These are phyloP conservation scores for Pipistrellus pipistrellus DNA, from an alignment of 2,797 vertebrate species.

Conservation along the genomic window DNA sequence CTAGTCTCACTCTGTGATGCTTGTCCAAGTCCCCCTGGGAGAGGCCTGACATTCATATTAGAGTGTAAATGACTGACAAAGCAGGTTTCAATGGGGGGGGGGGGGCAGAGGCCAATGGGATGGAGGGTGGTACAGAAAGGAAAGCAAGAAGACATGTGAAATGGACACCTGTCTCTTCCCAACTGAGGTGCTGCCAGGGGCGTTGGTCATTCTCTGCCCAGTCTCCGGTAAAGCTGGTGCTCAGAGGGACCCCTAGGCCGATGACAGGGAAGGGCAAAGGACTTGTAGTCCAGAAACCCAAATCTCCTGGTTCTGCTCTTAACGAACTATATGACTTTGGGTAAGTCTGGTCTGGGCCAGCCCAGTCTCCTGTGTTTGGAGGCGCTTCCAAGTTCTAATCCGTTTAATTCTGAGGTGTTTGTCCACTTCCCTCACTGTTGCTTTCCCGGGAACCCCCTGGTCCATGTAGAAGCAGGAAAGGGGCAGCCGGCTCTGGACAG, in stretches of 20 bases:
- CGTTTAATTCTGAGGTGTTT: not conserved
- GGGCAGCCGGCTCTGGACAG: not conserved
- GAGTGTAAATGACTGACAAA: not conserved
- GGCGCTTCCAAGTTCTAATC: not conserved
- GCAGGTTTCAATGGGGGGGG: not conserved
- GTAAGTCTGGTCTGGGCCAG: not conserved
- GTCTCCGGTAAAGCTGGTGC: not conserved
- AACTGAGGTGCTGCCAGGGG: not conserved
- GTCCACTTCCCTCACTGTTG: not conserved
- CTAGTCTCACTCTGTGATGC: not conserved
- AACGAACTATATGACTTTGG: not conserved
- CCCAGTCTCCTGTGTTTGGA: accelerated
- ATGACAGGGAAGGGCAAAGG: not conserved
- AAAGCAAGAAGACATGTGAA: not conserved
- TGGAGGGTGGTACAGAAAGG: not conserved
- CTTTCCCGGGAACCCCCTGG: not conserved
- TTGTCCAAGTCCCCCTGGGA: not conserved
- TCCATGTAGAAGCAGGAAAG: not conserved
- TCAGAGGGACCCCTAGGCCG: not conserved
- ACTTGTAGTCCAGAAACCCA: not conserved
- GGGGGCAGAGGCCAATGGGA: not conserved
- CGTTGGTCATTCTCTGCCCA: not conserved
- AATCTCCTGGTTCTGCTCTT: not conserved
- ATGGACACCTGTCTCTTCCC: not conserved
- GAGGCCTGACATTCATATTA: not conserved